These are phyloP conservation scores for Drosophila algonquin DNA, from an alignment of 2,888 invertebrate species.

Conservation along the genomic window DNA sequence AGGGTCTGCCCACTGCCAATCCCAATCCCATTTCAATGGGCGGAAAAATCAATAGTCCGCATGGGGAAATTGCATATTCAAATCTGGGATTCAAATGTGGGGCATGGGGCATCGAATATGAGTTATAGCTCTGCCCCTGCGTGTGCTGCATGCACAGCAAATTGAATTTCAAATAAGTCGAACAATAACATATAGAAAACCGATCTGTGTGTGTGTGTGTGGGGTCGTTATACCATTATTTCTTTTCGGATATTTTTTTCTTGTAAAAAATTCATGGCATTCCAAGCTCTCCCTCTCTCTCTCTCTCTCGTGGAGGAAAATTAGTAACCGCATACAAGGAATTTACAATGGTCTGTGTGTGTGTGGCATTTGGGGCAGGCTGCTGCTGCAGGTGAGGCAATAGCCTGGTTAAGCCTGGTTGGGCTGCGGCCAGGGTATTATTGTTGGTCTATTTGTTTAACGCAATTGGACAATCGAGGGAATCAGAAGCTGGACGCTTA, in stretches of 20 bases:
- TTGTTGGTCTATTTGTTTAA: conserved; percentile 64
- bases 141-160: conserved; percentile 41
- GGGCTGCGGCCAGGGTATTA: conserved; percentile 30
- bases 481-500: conserved; percentile 45
- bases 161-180: conserved; percentile 57
- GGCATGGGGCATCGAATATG: conserved; percentile 54
- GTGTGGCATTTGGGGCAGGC: conserved; percentile 16
- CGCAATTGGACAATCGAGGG: conserved; percentile 68
- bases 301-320: conserved; percentile 12
- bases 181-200: conserved; percentile 39
- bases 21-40: not conserved
- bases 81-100: conserved; percentile 51
- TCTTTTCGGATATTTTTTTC: conserved; percentile 19
- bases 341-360: conserved; percentile 46
- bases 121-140: conserved; percentile 50
- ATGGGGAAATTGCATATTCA: conserved; percentile 71
- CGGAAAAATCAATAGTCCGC: conserved; percentile 67
- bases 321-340: conserved; percentile 54
- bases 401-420: not conserved
- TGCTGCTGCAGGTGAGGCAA: conserved; percentile 3
- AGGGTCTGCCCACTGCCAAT: too few species aligned
- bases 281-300: conserved; percentile 21
- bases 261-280: conserved; percentile 48
- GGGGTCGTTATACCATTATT: conserved; percentile 20
- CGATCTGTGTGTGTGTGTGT: not conserved